Evolutionary conservation across 2,888 invertebrate genomes (phyloP), one percentile per base, ranked within the genome.

Genomic region (Gari tellinella): DNA sequence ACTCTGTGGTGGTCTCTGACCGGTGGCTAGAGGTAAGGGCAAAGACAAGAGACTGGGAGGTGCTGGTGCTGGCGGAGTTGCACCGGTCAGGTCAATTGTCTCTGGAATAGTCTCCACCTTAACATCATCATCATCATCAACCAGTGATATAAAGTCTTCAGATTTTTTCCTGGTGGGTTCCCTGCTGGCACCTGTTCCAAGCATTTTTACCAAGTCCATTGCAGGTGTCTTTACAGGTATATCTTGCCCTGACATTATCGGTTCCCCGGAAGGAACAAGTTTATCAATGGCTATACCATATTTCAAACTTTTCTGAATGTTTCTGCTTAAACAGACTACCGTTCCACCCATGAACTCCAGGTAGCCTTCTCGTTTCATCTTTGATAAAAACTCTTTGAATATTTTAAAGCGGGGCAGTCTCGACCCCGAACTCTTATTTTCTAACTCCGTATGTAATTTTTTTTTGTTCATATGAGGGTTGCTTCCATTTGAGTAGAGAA

Each of bases 11-110:
- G 2, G 38, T 55, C 5, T 19, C 19, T 21, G 52, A 10, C 7
- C n/a, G 10, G 26, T 12, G 19, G 12, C 7, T 53, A 5, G 17
- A n/a, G 53, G 38, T 19, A 38, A 17, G 14, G 26, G 26, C 38
- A 37, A n/a, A 25, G 1, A 3, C 14, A 17, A 14, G 12, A 14
- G 8, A 17, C 37, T 38, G 53, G 38, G 12, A 37, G 15, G 12
- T 55, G 40, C 40, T 23, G 15, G 38, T 31, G 12, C 12, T 52
- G 15, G 14, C 4, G 19, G n/a, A 19, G 38, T 26, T 37, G 31
- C 72, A 10, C 31, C 64, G n/a, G 74, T 74, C 7, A 77, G 26
- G 23, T 72, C 68, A 49, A 72, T 65, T 25, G 61, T 45, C 4
- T 65, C 58, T 17, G 17, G 26, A 0, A 8, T 57, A 43, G 19